These are phyloP conservation scores for Lepidostoma basale DNA, from an alignment of 1,140 invertebrate species.

Conservation along the genomic window DNA sequence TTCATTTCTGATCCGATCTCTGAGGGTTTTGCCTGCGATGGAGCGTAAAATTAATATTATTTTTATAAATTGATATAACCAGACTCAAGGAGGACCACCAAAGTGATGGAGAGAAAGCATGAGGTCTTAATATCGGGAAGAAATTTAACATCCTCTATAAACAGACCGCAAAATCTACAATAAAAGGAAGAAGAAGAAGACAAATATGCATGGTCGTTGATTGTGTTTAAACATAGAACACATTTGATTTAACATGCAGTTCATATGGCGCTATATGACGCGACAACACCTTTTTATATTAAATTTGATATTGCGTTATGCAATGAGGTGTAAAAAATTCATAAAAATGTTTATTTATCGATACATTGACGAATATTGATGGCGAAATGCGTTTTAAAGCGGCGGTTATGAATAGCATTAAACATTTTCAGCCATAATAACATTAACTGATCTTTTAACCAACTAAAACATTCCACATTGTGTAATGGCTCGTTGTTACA, in stretches of 20 bases:
- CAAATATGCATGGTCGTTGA: too few species aligned
- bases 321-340: neutral
- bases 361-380: slow-evolving; percentile 7
- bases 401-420: neutral
- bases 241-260: neutral
- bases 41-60: too few species aligned
- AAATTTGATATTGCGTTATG: slow-evolving; percentile 12
- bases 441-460: neutral
- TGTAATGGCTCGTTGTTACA: too few species aligned
- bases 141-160: too few species aligned
- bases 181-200: too few species aligned
- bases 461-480: neutral
- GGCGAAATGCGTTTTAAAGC: neutral
- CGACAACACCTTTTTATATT: slow-evolving; percentile 7
- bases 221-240: neutral
- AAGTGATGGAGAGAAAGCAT: too few species aligned
- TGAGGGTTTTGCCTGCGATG: too few species aligned
- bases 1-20: too few species aligned
- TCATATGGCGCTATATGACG: neutral
- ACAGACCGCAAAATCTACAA: too few species aligned
- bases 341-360: slow-evolving; percentile 1
- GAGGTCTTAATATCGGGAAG: too few species aligned
- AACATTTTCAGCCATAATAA: neutral
- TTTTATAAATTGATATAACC: too few species aligned
- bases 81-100: too few species aligned